phyloP scores from a whole-genome alignment of 64 coral and sea anemone genomes.

The Montipora foliosa region DNA sequence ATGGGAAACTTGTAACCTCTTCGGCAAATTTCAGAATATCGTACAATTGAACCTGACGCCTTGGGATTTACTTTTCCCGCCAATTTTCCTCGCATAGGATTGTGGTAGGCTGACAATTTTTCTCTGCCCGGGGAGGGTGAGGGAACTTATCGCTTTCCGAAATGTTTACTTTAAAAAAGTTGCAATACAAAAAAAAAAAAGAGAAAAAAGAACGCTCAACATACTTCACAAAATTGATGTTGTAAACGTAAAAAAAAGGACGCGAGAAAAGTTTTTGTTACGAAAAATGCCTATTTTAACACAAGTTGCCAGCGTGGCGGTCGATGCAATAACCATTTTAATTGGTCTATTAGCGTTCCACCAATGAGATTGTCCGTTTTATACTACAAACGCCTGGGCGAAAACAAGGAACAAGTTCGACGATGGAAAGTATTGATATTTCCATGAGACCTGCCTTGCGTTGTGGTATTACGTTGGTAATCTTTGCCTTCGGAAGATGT shows the following conservation, averaged over 20 bases:
- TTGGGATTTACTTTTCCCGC: slow-evolving; percentile 56
- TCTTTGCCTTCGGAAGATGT: too few relatives aligned
- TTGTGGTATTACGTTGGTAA: too few relatives aligned
- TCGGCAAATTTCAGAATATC: background rate
- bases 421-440: too few relatives aligned
- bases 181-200: background rate
- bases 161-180: background rate
- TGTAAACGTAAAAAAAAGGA: too few relatives aligned
- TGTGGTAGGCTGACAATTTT: slow-evolving; percentile 28
- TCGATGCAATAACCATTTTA: slow-evolving; percentile 26
- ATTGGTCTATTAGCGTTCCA: slow-evolving; percentile 52
- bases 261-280: too few relatives aligned
- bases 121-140: background rate
- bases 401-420: background rate
- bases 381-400: slow-evolving; percentile 7
- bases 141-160: background rate
- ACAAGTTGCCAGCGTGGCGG: slow-evolving; percentile 64
- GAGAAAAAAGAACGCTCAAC: too few relatives aligned
- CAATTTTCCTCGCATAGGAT: slow-evolving; percentile 29
- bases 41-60: slow-evolving; percentile 7
- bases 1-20: background rate
- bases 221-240: too few relatives aligned
- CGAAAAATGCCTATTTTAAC: too few relatives aligned
- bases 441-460: too few relatives aligned
- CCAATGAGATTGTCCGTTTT: slow-evolving; percentile 59